Conservation (phyloP, 2,113 vertebrate genomes). For the Lepus americanus region DNA sequence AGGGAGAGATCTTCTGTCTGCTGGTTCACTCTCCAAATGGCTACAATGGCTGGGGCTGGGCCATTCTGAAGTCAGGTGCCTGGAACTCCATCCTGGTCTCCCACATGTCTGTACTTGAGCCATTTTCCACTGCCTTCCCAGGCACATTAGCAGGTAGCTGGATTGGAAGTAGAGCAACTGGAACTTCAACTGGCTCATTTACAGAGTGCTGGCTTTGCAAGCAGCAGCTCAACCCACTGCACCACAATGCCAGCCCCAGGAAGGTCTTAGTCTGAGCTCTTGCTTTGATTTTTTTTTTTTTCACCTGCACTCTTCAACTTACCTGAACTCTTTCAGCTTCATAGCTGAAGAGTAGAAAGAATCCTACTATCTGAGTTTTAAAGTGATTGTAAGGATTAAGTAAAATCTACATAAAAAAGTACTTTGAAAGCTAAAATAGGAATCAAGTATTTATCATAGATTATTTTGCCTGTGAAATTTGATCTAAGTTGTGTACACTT, state of each 20-base stretch:
- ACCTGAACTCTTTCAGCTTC: not conserved
- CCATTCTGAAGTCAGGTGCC: too few relatives aligned
- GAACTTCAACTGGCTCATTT: too few relatives aligned
- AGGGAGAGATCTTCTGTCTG: too few relatives aligned
- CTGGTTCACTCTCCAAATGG: too few relatives aligned
- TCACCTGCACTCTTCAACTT: not conserved
- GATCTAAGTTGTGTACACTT: not conserved
- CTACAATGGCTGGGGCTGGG: too few relatives aligned
- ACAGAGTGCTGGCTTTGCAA: too few relatives aligned
- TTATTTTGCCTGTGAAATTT: constrained; percentile 1
- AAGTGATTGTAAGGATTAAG: not conserved
- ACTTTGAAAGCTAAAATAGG: not conserved
- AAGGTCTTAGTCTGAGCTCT: not conserved
- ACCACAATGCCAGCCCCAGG: not conserved
- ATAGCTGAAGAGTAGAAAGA: not conserved
- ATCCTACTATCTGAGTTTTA: not conserved
- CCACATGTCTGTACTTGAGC: too few relatives aligned
- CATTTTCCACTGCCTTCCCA: too few relatives aligned
- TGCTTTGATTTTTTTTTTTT: not conserved
- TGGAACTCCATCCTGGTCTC: too few relatives aligned
- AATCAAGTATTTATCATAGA: not conserved
- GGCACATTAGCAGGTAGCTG: too few relatives aligned
- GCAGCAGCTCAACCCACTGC: too few relatives aligned
- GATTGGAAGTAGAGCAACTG: too few relatives aligned
- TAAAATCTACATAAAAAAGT: not conserved